Conservation (phyloP, 2,888 invertebrate genomes). For the Pachydiplax longipennis region DNA sequence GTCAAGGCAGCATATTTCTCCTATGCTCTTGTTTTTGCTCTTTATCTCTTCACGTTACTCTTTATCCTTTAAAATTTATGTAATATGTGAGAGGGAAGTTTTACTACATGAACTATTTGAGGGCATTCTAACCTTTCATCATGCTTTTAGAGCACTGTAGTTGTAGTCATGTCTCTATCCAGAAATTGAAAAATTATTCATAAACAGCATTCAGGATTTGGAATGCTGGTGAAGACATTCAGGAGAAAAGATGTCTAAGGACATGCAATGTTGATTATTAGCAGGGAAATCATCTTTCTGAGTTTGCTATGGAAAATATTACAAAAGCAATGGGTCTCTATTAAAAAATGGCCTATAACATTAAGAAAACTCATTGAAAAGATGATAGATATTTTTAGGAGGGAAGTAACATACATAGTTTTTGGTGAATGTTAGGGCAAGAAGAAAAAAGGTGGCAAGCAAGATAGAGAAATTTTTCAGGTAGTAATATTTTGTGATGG, state of each 20-base stretch:
- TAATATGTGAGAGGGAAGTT: not conserved
- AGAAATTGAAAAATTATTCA: not conserved
- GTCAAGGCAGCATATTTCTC: too few species aligned
- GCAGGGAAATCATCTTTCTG: not conserved
- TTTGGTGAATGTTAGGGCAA: not conserved
- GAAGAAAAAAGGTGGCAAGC: not conserved
- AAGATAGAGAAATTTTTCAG: too few species aligned
- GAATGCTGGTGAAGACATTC: not conserved
- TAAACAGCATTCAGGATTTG: not conserved
- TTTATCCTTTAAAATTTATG: not conserved
- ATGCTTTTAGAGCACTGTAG: conserved; percentile 15
- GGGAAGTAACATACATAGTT: not conserved
- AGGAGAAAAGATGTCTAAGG: not conserved
- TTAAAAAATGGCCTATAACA: not conserved
- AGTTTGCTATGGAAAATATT: not conserved
- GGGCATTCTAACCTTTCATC: not conserved
- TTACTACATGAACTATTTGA: not conserved
- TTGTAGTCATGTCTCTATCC: not conserved
- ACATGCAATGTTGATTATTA: conserved; percentile 8
- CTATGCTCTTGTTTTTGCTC: too few species aligned
- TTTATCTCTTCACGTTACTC: not conserved
- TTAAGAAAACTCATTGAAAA: not conserved
- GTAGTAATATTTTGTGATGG: too few species aligned
- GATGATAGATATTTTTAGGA: not conserved
- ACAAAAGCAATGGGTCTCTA: not conserved